Conservation (phyloP, 1,140 invertebrate genomes). For the Dufourea novaeangliae region DNA sequence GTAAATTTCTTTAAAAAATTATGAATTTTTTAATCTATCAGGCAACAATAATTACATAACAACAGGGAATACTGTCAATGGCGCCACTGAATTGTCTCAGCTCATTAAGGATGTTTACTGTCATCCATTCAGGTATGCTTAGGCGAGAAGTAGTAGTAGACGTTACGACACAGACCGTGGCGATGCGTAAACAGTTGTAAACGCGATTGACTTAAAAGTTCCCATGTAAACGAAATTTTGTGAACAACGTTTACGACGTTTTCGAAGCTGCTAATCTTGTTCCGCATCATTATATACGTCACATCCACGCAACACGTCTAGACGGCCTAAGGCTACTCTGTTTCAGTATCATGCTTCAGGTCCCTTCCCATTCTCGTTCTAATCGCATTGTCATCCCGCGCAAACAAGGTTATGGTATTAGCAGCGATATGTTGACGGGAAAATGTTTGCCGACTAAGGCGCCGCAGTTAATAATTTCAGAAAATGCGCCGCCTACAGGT, state of each 20-base stretch:
- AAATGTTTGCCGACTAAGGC: constrained; percentile 29
- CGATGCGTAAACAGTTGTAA: background rate
- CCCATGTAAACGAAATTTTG: constrained; percentile 29
- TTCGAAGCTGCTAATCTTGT: constrained; percentile 40
- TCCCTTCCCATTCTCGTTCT: constrained; percentile 26
- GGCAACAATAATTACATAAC: too few relatives aligned
- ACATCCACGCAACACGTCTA: constrained; percentile 37
- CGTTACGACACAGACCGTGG: background rate
- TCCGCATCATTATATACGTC: constrained; percentile 37
- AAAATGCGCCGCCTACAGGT: constrained; percentile 6
- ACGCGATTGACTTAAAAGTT: constrained; percentile 24
- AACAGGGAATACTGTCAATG: too few relatives aligned
- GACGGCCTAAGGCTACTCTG: constrained; percentile 39
- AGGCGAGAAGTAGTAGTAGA: background rate
- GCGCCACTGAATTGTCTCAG: background rate
- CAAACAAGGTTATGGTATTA: constrained; percentile 65
- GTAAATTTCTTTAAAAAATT: too few relatives aligned
- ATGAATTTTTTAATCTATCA: too few relatives aligned
- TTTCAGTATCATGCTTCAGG: constrained; percentile 30
- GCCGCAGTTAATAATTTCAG: constrained; percentile 40
- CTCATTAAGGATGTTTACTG: constrained; percentile 13
- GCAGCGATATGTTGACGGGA: constrained; percentile 46
- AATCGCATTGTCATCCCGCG: constrained; percentile 58
- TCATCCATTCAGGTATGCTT: constrained; percentile 18
- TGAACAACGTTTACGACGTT: constrained; percentile 32